These are phyloP conservation scores for Oscheius myriophilus DNA, from an alignment of 2,888 invertebrate genomes.

Conservation along the genomic window DNA sequence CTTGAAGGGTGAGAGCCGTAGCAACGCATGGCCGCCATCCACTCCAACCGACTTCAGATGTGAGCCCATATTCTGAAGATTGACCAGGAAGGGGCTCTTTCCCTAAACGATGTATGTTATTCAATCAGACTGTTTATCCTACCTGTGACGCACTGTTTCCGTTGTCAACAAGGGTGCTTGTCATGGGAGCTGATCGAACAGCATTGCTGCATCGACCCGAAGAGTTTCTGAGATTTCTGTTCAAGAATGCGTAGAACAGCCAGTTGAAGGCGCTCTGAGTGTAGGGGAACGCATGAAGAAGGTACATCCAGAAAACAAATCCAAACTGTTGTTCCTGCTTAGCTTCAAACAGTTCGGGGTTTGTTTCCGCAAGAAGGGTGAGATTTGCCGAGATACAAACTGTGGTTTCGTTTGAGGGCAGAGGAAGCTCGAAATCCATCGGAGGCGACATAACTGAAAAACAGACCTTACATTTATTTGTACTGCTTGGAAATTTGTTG, in stretches of 20 bases:
- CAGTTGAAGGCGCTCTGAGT: slow-evolving; percentile 69
- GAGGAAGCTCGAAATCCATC: too few relatives aligned
- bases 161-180: slow-evolving; percentile 49
- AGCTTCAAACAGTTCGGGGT: slow-evolving; percentile 9
- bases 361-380: slow-evolving; percentile 9
- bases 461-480: not conserved
- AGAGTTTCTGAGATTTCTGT: slow-evolving; percentile 54
- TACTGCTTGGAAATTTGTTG: too few relatives aligned
- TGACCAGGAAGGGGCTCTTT: slow-evolving; percentile 60
- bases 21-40: slow-evolving; percentile 58
- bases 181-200: slow-evolving; percentile 42
- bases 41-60: slow-evolving; percentile 60
- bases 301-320: slow-evolving; percentile 50
- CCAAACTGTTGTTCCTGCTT: slow-evolving; percentile 3
- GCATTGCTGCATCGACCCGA: slow-evolving; percentile 39
- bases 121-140: not conserved
- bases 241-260: slow-evolving; percentile 69
- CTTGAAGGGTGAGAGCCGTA: slow-evolving; percentile 62
- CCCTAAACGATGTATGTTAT: slow-evolving; percentile 20
- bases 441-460: slow-evolving; percentile 15
- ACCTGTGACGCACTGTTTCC: slow-evolving; percentile 35
- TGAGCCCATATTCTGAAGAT: slow-evolving; percentile 64
- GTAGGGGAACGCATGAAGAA: slow-evolving; percentile 67
- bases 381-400: slow-evolving; percentile 13
- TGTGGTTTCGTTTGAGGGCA: slow-evolving; percentile 1